phyloP scores from a whole-genome alignment of 1,140 invertebrate genomes.

The Drosophila kepulauana region DNA sequence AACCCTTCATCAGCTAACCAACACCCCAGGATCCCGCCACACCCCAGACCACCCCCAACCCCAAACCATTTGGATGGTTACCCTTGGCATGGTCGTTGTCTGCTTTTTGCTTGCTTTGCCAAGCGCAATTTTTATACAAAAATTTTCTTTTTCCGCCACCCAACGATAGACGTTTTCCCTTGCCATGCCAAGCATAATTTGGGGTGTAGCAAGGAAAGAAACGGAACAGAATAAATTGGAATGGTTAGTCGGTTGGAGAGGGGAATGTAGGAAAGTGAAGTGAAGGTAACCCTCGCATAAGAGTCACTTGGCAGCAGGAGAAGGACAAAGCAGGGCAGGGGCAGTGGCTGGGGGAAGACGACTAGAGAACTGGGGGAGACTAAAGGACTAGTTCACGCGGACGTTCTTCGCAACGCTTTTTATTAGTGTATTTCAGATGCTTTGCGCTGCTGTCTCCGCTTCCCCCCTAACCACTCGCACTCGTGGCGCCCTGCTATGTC shows the following conservation, averaged over 20 bases:
- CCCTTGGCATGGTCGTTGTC: conserved; percentile 60
- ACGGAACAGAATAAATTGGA: conserved; percentile 15
- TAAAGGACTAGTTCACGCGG: conserved; percentile 67
- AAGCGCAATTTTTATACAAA: conserved; percentile 82
- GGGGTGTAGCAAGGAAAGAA: conserved; percentile 44
- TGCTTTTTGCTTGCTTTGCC: conserved; percentile 69
- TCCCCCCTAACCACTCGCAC: background rate
- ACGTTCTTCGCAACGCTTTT: conserved; percentile 54
- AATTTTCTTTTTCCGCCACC: conserved; percentile 64
- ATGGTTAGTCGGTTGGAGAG: background rate
- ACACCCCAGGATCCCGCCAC: conserved; percentile 23
- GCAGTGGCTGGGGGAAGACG: background rate
- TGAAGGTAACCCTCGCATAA: conserved; percentile 39
- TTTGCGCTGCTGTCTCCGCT: conserved; percentile 11
- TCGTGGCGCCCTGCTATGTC: conserved; percentile 1
- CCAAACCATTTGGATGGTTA: conserved; percentile 48
- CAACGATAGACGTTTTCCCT: conserved; percentile 5
- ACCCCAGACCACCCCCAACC: conserved; percentile 2
- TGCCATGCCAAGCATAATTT: conserved; percentile 44
- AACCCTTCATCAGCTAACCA: conserved; percentile 48
- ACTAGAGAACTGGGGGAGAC: conserved; percentile 35
- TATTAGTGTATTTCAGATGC: conserved; percentile 55
- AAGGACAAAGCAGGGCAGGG: too few relatives aligned
- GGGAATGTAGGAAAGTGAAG: conserved; percentile 4
- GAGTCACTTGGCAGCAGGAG: conserved; percentile 58